Percentiles rank a stretch among this genome's conserved stretches.
phyloP scores from a whole-genome alignment of 2,113 vertebrate species.

The Chaetodon trifascialis region DNA sequence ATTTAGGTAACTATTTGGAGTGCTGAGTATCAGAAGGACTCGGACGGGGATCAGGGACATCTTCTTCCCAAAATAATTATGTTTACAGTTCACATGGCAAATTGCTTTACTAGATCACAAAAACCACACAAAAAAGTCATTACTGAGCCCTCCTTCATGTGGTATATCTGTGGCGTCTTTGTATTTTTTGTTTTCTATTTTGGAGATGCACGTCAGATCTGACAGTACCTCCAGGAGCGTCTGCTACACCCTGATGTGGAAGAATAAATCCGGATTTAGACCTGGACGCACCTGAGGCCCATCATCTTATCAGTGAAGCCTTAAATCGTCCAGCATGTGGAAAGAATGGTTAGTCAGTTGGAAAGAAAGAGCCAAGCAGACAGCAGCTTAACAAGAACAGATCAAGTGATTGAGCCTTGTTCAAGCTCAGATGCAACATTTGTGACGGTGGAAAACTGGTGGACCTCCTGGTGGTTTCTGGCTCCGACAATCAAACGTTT shows the following conservation, averaged over 20 bases:
- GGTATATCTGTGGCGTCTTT: neutral
- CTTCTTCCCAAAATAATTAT: neutral
- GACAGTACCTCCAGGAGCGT: neutral
- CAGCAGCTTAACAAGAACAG: slow-evolving; percentile 25
- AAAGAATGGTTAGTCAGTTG: slow-evolving; percentile 37
- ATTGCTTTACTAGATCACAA: neutral
- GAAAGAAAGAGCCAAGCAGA: slow-evolving; percentile 37
- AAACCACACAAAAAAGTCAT: too few species aligned
- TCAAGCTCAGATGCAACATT: slow-evolving; percentile 38
- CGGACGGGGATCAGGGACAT: neutral
- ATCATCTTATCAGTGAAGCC: slow-evolving; percentile 44
- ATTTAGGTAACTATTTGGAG: neutral
- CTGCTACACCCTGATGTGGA: slow-evolving; percentile 8
- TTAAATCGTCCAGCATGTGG: slow-evolving; percentile 43
- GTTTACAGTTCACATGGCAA: neutral
- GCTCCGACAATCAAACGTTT: neutral
- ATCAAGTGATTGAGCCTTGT: slow-evolving; percentile 33
- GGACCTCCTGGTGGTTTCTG: neutral
- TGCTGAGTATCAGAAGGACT: neutral
- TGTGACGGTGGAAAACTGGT: slow-evolving; percentile 26
- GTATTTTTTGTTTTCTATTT: neutral
- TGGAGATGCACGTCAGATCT: neutral
- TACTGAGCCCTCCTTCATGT: neutral
- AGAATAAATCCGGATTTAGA: slow-evolving; percentile 36
- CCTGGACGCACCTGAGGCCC: slow-evolving; percentile 45